phyloP scores from a whole-genome alignment of 2,797 vertebrate genomes.

The Labroides dimidiatus region DNA sequence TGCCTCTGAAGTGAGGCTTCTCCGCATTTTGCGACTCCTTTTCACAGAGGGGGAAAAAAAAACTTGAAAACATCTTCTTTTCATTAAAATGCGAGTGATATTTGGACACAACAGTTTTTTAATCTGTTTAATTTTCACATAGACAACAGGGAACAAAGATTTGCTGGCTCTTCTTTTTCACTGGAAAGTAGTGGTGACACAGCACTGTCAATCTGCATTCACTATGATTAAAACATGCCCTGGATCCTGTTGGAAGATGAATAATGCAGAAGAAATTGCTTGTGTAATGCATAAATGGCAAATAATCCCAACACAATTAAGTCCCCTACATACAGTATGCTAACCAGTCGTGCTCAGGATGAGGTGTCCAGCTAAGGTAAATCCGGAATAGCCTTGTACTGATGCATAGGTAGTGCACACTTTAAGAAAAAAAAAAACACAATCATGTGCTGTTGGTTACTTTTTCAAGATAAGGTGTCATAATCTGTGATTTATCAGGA shows the following conservation, averaged over 20 bases:
- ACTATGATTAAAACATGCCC: conserved; percentile 83
- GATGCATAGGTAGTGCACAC: conserved; percentile 30
- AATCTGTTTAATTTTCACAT: conserved; percentile 75
- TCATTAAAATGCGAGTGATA: conserved; percentile 75
- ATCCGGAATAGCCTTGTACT: conserved; percentile 49
- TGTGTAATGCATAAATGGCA: conserved; percentile 83
- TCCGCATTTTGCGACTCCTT: conserved; percentile 63
- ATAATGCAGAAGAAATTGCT: conserved; percentile 82
- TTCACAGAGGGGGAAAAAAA: conserved; percentile 35
- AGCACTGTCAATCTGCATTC: conserved; percentile 79
- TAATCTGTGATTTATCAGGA: conserved; percentile 22
- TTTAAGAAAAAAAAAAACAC: conserved; percentile 22
- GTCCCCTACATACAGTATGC: conserved; percentile 68
- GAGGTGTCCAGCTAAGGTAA: conserved; percentile 68
- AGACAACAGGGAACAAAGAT: conserved; percentile 63
- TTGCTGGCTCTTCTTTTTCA: conserved; percentile 64
- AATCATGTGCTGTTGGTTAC: conserved; percentile 8
- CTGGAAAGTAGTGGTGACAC: conserved; percentile 74
- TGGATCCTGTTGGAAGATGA: conserved; percentile 77
- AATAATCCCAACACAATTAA: conserved; percentile 83
- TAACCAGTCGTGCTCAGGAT: conserved; percentile 68
- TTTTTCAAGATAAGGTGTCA: conserved; percentile 20
- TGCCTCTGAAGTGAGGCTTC: conserved; percentile 54
- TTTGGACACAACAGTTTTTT: conserved; percentile 76
- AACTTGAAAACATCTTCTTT: conserved; percentile 75